These are phyloP conservation scores for Molothrus aeneus DNA, from an alignment of 2,797 vertebrate genomes.

Conservation along the genomic window DNA sequence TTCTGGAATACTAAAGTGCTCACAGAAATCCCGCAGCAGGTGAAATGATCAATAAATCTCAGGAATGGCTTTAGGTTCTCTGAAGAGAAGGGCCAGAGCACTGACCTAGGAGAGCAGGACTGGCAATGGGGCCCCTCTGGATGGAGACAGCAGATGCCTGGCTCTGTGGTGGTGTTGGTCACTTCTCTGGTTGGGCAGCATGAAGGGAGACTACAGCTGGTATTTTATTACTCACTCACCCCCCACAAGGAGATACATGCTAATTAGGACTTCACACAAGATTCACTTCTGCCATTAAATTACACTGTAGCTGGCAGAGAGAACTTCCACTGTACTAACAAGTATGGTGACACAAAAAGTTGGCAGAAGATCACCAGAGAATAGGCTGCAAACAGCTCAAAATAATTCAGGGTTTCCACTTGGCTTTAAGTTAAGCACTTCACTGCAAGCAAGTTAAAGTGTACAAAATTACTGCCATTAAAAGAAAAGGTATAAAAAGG, in stretches of 20 bases:
- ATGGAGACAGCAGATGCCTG: background rate
- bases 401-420: background rate
- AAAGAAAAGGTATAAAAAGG: background rate
- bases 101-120: background rate
- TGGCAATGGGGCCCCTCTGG: background rate
- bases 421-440: background rate
- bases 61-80: background rate
- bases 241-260: background rate
- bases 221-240: background rate
- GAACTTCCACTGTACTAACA: background rate
- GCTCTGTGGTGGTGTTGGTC: background rate
- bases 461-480: background rate
- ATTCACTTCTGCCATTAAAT: background rate
- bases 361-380: background rate
- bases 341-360: background rate
- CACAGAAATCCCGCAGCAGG: background rate
- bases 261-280: background rate
- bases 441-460: background rate
- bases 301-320: background rate
- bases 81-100: background rate
- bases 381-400: background rate
- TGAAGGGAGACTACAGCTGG: background rate
- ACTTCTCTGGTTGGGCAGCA: background rate
- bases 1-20: background rate
- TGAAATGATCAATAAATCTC: background rate